A percentile compares a stretch with the other conserved stretches of the same genome.
These are phyloP conservation scores for Equus przewalskii DNA, from an alignment of 2,113 vertebrate genomes.

Conservation along the genomic window DNA sequence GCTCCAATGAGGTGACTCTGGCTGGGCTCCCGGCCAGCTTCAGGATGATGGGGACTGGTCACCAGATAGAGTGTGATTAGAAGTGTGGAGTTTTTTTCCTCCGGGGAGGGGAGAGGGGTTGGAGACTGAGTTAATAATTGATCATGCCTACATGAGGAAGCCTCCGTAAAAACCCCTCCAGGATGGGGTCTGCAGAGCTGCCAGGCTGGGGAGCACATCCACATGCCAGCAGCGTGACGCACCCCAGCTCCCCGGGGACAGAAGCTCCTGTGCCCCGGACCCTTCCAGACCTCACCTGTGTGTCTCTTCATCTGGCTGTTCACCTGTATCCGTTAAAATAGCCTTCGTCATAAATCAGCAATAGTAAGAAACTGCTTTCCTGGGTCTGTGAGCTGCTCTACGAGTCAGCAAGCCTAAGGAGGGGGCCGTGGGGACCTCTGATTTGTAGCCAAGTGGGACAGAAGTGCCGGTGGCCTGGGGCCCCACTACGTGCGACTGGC, in stretches of 20 bases:
- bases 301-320: background rate
- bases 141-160: accelerated
- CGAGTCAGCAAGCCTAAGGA: background rate
- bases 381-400: background rate
- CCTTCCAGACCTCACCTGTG: background rate
- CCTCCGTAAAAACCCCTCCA: background rate
- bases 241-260: background rate
- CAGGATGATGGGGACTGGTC: background rate
- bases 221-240: accelerated
- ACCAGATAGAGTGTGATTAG: background rate
- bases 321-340: accelerated
- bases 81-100: background rate
- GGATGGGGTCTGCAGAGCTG: no score
- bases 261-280: background rate
- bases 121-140: background rate
- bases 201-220: background rate
- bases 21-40: background rate
- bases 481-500: background rate
- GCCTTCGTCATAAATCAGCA: background rate
- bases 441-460: background rate
- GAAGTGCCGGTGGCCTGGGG: background rate
- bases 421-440: background rate
- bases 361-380: background rate
- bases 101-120: background rate
- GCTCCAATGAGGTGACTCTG: background rate